Evolutionary conservation across 2,113 vertebrate genomes (phyloP).

Genomic region (Mus pahari): DNA sequence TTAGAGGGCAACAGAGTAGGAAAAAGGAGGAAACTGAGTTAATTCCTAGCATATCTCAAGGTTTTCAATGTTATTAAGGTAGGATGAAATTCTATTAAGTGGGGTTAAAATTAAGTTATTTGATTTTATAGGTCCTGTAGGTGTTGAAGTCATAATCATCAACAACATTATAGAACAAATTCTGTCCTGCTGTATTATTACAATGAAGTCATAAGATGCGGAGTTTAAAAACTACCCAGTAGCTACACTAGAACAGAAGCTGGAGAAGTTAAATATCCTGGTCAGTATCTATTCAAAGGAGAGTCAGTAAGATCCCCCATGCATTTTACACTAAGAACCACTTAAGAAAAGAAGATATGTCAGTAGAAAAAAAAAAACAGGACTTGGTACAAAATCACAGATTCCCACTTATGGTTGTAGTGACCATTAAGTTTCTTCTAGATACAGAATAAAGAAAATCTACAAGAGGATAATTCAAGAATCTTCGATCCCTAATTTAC

Average conservation of each 20-base stretch:
- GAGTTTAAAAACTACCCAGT: neutral
- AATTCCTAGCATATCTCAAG: neutral
- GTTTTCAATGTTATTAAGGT: slow-evolving; percentile 2
- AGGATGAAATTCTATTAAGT: neutral
- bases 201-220: neutral
- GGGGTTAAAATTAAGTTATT: neutral
- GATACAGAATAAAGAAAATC: slow-evolving; percentile 12
- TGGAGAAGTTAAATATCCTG: neutral
- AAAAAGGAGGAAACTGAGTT: neutral
- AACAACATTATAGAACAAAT: neutral
- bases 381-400: slow-evolving; percentile 8
- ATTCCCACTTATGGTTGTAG: slow-evolving; percentile 17
- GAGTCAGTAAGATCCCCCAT: neutral
- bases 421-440: slow-evolving; percentile 56
- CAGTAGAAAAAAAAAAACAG: neutral
- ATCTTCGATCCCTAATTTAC: slow-evolving; percentile 12
- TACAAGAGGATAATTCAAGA: neutral
- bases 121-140: neutral
- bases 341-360: slow-evolving; percentile 19
- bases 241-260: neutral
- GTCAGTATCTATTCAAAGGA: neutral
- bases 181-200: neutral
- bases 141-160: neutral
- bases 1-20: neutral
- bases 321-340: slow-evolving; percentile 5